Base-by-base conservation (phyloP, 2,113 vertebrate species). In the Toxotes chatareus region DNA sequence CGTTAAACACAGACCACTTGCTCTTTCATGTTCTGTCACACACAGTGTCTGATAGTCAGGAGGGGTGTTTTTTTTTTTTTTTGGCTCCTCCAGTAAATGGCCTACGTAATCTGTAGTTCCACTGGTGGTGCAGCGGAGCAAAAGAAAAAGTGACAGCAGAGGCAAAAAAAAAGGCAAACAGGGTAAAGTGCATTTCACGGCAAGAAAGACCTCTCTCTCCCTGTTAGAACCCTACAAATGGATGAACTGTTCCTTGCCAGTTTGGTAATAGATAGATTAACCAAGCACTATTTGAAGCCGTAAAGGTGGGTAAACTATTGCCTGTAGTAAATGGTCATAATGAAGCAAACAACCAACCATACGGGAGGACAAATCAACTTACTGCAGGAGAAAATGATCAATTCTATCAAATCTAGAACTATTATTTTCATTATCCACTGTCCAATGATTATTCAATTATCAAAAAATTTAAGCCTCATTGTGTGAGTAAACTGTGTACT, bases 121-220 rank as follows among this genome's bases (percentile, higher is more conserved):
- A 88, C 32, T 69, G 83, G 74, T 27, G 79, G 84, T 86, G 73
- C 64, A 86, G 84, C 84, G 69, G 78, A 82, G 81, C 57, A 5
- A 80, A 59, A 76, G 70, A 80, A 79, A 84, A 89, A 88, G 80
- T 84, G 84, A 84, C 87, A 85, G 79, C 74, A 56, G 53, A 82
- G 75, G 87, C 64, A 79, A 71, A 86, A 80, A 55, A 63, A 77
- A 79, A 72, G 72, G 63, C 47, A 79, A 80, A 65, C 38, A 6
- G 83, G 27, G 42, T 80, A 72, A 87, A 87, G 69, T 84, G 83
- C 85, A 86, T 86, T 84, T 89, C 74, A 75, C 36, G 63, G 65
- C 17, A 47, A 63, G 73, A 61, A 69, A 67, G 61, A 70, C 11
- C 17, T 49, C 31, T 49, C 27, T 53, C 67, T n/a, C 64, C 4